Percentiles rank a stretch among this genome's conserved stretches.
Evolutionary conservation across 2,888 invertebrate species (phyloP).

Genomic region (Caenorhabditis sp.): DNA sequence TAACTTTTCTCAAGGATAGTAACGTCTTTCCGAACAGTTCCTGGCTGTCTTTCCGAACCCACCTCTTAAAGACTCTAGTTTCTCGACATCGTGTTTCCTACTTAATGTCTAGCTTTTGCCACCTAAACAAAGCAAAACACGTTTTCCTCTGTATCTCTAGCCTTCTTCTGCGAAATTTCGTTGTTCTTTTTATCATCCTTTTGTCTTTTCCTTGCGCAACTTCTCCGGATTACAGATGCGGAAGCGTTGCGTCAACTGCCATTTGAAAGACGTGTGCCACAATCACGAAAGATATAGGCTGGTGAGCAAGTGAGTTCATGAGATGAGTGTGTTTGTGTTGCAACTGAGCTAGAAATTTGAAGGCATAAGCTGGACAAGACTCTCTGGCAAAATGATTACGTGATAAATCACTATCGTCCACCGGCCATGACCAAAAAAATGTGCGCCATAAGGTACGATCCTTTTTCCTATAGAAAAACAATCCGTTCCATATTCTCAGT

Average conservation of each 20-base stretch:
- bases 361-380: constrained; percentile 65
- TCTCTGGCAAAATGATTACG: constrained; percentile 77
- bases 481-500: constrained; percentile 82
- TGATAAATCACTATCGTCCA: constrained; percentile 74
- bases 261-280: constrained; percentile 51
- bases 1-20: too few relatives aligned
- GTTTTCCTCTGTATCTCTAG: neutral
- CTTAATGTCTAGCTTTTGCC: constrained; percentile 1
- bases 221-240: constrained; percentile 23
- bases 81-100: too few relatives aligned
- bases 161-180: constrained; percentile 5
- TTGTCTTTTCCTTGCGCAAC: constrained; percentile 2
- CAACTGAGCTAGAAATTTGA: constrained; percentile 44
- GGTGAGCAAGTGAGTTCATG: constrained; percentile 57
- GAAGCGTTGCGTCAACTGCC: constrained; percentile 48
- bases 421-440: constrained; percentile 85
- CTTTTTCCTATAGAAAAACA: neutral
- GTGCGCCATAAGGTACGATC: constrained; percentile 88
- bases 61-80: too few relatives aligned
- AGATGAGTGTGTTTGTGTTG: neutral
- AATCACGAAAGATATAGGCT: constrained; percentile 57
- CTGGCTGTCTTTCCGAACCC: too few relatives aligned
- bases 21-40: too few relatives aligned
- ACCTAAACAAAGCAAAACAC: constrained; percentile 1
- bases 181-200: constrained; percentile 12